A percentile compares a stretch with the other conserved stretches of the same genome.
These are phyloP conservation scores for Liparis tanakae DNA, from an alignment of 2,797 vertebrate genomes.

Conservation along the genomic window DNA sequence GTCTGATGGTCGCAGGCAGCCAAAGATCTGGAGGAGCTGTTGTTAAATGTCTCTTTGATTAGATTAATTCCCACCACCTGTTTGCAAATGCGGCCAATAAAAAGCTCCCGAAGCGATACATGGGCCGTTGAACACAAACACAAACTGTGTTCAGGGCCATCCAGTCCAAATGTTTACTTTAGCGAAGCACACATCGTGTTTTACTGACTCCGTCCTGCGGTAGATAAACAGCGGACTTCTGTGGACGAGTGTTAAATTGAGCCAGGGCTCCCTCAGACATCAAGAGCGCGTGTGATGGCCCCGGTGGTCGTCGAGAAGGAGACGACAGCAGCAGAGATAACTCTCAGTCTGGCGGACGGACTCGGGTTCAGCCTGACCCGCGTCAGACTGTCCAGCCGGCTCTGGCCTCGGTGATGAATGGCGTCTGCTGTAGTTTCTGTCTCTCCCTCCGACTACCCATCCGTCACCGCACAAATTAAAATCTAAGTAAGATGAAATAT, in stretches of 20 bases:
- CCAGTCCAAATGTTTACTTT: slow-evolving; percentile 31
- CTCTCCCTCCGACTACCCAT: slow-evolving; percentile 46
- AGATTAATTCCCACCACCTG: slow-evolving; percentile 30
- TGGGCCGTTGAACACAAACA: slow-evolving; percentile 33
- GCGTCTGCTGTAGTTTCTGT: slow-evolving; percentile 21
- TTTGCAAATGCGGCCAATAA: slow-evolving; percentile 31
- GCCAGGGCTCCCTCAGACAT: not conserved
- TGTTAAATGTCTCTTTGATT: slow-evolving; percentile 17
- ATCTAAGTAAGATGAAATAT: too few relatives aligned
- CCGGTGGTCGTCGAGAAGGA: slow-evolving; percentile 3
- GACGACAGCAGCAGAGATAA: slow-evolving; percentile 22
- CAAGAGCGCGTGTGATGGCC: not conserved
- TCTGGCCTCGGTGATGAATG: slow-evolving; percentile 46
- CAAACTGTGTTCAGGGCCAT: slow-evolving; percentile 23
- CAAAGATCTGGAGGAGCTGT: slow-evolving; percentile 8
- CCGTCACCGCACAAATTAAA: slow-evolving; percentile 50
- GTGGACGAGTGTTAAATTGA: slow-evolving; percentile 2
- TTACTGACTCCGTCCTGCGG: slow-evolving; percentile 1
- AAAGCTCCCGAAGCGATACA: slow-evolving; percentile 32
- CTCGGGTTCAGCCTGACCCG: slow-evolving; percentile 44
- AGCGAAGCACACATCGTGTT: slow-evolving; percentile 20
- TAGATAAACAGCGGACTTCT: slow-evolving; percentile 12
- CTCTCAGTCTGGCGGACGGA: slow-evolving; percentile 22
- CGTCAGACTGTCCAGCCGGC: slow-evolving; percentile 47
- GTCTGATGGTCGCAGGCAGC: slow-evolving; percentile 6